A percentile compares a stretch with the other conserved stretches of the same genome.
Conservation (phyloP, 2,797 vertebrate genomes). For the Phrynocephalus guinanensis region DNA sequence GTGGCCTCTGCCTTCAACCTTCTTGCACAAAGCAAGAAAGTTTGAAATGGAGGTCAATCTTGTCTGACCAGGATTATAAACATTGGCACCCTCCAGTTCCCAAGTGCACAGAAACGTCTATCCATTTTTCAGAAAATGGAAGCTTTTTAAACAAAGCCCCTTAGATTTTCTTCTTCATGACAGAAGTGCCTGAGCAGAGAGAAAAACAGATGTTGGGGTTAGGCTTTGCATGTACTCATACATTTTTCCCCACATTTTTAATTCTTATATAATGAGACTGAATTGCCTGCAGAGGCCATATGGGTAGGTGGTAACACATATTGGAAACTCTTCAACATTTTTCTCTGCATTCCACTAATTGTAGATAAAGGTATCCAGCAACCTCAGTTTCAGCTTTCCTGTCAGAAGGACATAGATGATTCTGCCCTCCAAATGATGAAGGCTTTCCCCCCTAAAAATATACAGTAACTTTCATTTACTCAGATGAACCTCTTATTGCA, state of each 20-base stretch:
- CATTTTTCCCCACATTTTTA: neutral
- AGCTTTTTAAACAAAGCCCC: neutral
- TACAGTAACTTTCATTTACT: neutral
- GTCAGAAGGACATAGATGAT: neutral
- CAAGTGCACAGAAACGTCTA: neutral
- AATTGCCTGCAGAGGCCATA: neutral
- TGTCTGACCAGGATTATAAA: neutral
- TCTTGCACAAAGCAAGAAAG: neutral
- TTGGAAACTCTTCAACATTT: too few relatives aligned
- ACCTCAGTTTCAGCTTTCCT: neutral
- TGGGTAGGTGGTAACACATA: neutral
- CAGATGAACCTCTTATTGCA: neutral
- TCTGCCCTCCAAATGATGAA: neutral
- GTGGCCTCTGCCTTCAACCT: neutral
- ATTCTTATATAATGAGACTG: neutral
- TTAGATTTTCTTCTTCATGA: too few relatives aligned
- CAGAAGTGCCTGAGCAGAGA: neutral
- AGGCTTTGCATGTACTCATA: neutral
- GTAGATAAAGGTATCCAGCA: neutral
- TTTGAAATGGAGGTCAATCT: neutral
- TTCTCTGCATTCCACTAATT: neutral
- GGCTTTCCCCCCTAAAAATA: neutral
- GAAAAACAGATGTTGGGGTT: too few relatives aligned
- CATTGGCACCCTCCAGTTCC: neutral
- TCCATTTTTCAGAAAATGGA: neutral